phyloP scores from a whole-genome alignment of 2,113 vertebrate species.

The Lonchura striata region DNA sequence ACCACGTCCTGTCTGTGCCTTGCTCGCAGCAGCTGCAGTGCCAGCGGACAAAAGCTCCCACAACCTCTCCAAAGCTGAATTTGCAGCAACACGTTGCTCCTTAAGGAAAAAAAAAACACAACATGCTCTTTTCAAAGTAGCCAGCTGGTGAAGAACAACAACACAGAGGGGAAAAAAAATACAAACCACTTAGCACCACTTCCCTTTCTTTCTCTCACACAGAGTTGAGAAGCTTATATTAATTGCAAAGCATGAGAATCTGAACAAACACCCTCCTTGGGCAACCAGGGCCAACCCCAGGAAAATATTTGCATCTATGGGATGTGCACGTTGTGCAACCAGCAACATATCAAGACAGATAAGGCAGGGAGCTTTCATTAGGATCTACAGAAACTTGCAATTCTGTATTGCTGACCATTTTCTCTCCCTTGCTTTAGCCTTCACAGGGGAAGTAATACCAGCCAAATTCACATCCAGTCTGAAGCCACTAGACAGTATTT shows the following conservation, averaged over 20 bases:
- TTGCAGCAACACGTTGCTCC: neutral
- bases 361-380: neutral
- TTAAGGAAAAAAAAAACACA: neutral
- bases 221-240: neutral
- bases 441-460: neutral
- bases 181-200: neutral
- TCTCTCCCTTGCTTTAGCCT: neutral
- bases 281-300: neutral
- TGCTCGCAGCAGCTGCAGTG: neutral
- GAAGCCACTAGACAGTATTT: neutral
- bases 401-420: neutral
- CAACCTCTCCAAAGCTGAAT: neutral
- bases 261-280: constrained; percentile 15
- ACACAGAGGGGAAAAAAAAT: neutral
- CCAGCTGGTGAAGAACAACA: constrained; percentile 6
- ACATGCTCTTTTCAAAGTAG: neutral
- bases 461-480: neutral
- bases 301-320: constrained; percentile 19
- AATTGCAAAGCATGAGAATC: constrained; percentile 52
- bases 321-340: neutral
- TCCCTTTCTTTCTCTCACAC: neutral
- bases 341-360: neutral
- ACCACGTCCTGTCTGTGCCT: neutral
- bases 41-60: neutral
- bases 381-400: neutral